Evolutionary conservation across 2,113 vertebrate genomes (phyloP), one percentile per base, ranked within the genome.

Genomic region (Diadophis punctatus): DNA sequence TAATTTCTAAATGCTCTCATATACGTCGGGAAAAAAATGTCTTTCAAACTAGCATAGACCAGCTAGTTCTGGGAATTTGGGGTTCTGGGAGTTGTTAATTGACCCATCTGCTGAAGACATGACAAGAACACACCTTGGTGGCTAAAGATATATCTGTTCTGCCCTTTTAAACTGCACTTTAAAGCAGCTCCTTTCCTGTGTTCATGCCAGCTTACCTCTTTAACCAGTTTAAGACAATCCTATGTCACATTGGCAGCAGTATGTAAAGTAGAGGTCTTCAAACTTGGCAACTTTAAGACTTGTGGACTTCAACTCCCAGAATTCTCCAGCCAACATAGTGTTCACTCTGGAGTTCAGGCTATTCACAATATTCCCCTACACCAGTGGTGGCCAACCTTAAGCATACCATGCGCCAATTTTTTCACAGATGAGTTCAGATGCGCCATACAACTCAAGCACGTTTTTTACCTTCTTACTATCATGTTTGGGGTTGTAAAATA

Each of bases 11-110:
- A 91, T 96, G 96, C 96, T 95, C 94, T 95, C 95, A 92, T 97
- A 93, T 96, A 94, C 91, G 91, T 95, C 96, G 95, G 52, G 14
- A 18, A 94, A 96, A 95, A 95, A 43, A 80, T 97, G 97, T 97
- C 96, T 94, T 90, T 18, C 96, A 96, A 96, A 93, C 95, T 96
- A 93, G 97, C 96, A 97, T 90, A 88, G 95, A 96, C 16, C 34
- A 80, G 74, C 8, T 80, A 68, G 18, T 27, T 58, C 56, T 58
- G 56, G 8, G 56, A 58, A 23, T 58, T 58, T 6, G 7, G 68
- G 18, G 16, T 80, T 39, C 74, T 20, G 74, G 34, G 74, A 43
- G 18, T 18, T 80, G 34, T 80, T 34, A 74, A 7, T 43, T 80
- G 34, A 80, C 2, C 68, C 16, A 80, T 80, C 8, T 80, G 74